phyloP scores from a whole-genome alignment of 2,888 invertebrate species.

The Heteromyza rotundicornis region DNA sequence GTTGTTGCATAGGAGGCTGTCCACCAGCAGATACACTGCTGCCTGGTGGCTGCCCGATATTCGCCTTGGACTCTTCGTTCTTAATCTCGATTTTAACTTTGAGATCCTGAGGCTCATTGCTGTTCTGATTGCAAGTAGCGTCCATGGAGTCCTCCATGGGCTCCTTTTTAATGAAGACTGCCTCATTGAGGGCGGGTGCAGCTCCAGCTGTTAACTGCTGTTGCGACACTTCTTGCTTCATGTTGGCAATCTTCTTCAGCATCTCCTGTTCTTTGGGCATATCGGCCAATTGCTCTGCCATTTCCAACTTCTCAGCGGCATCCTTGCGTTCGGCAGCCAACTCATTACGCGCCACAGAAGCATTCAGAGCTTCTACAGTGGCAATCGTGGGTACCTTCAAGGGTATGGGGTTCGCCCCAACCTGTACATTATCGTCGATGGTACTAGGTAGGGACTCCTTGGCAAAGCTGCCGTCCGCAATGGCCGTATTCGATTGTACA shows the following conservation, averaged over 20 bases:
- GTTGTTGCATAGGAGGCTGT: conserved; percentile 37
- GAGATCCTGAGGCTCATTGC: conserved; percentile 73
- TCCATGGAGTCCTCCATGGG: conserved; percentile 63
- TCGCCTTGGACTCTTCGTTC: conserved; percentile 57
- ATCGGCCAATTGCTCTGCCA: conserved; percentile 33
- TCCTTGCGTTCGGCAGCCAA: conserved; percentile 36
- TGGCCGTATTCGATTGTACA: conserved; percentile 31
- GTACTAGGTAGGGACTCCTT: conserved; percentile 36
- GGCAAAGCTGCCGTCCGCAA: conserved; percentile 37
- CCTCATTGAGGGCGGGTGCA: conserved; percentile 62
- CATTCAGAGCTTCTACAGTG: conserved; percentile 51
- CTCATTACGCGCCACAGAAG: conserved; percentile 49
- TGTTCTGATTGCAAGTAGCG: conserved; percentile 61
- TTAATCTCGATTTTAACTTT: conserved; percentile 75
- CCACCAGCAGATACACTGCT: conserved; percentile 19
- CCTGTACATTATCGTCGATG: conserved; percentile 15
- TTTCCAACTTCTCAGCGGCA: conserved; percentile 49
- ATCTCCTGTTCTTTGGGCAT: conserved; percentile 59
- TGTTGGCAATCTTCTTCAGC: conserved; percentile 60
- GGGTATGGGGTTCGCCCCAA: conserved; percentile 19
- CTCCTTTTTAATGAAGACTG: conserved; percentile 67
- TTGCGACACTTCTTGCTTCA: conserved; percentile 58
- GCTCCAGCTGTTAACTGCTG: conserved; percentile 44
- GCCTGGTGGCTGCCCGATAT: conserved; percentile 30
- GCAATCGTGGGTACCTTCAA: conserved; percentile 56